Evolutionary conservation across 2,797 vertebrate genomes (phyloP).

Genomic region (Poeciliopsis paucimaculata): DNA sequence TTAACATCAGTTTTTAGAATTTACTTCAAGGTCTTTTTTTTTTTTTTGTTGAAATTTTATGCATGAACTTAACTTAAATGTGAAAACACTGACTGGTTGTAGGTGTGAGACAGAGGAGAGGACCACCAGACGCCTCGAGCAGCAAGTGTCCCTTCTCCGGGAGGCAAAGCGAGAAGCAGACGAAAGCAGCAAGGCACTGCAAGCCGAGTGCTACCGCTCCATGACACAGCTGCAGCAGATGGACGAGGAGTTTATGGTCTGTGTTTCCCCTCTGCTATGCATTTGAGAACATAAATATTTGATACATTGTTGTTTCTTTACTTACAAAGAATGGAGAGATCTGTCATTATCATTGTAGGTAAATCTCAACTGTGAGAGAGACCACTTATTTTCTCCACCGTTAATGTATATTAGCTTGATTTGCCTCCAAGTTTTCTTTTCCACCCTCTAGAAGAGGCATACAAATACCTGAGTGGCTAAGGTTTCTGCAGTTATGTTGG

Average conservation of each 20-base stretch:
- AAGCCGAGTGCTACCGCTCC: conserved; percentile 57
- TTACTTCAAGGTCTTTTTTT: background rate
- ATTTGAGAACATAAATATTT: background rate
- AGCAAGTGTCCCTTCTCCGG: conserved; percentile 72
- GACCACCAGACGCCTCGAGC: conserved; percentile 66
- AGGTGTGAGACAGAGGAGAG: conserved; percentile 77
- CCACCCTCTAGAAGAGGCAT: background rate
- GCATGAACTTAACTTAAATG: background rate
- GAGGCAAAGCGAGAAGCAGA: conserved; percentile 67
- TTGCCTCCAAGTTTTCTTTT: background rate
- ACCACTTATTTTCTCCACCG: background rate
- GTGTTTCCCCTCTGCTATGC: background rate
- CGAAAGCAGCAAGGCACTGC: conserved; percentile 53
- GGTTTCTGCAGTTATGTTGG: background rate
- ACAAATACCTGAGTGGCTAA: background rate
- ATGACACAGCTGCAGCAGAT: conserved; percentile 66
- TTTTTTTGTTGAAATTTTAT: background rate
- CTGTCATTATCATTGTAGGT: background rate
- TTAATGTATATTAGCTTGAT: background rate
- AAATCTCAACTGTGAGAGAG: background rate
- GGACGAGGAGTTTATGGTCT: conserved; percentile 71
- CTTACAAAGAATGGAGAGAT: background rate
- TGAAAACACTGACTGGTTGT: background rate
- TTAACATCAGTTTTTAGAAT: background rate
- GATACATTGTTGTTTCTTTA: background rate